These are phyloP conservation scores for Meda fulgida DNA, from an alignment of 2,797 vertebrate species.

Conservation along the genomic window DNA sequence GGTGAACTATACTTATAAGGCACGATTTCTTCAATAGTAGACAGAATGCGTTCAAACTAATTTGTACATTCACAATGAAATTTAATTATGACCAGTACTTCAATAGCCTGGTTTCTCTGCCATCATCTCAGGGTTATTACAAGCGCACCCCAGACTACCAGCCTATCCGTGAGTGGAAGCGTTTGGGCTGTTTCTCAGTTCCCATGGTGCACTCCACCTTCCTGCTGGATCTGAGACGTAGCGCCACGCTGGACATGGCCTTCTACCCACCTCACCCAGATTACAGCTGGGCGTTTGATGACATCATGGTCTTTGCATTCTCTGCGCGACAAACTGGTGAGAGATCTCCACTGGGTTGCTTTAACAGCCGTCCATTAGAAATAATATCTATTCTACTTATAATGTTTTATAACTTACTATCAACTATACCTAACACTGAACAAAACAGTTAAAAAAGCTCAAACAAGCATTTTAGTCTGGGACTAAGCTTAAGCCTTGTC, in stretches of 20 bases:
- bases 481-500: too few species aligned
- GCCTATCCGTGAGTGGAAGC: slow-evolving; percentile 95
- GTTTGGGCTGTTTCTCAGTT: slow-evolving; percentile 88
- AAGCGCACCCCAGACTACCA: slow-evolving; percentile 92
- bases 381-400: neutral
- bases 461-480: too few species aligned
- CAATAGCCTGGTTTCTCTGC: neutral
- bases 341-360: slow-evolving; percentile 33
- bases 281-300: slow-evolving; percentile 97
- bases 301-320: slow-evolving; percentile 99
- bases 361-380: neutral
- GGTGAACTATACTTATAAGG: neutral
- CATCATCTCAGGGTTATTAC: slow-evolving; percentile 88
- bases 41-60: neutral
- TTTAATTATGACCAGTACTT: neutral
- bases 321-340: slow-evolving; percentile 91
- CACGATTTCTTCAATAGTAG: neutral
- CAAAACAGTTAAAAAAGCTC: neutral
- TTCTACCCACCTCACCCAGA: slow-evolving; percentile 93
- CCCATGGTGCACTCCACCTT: slow-evolving; percentile 98
- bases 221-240: slow-evolving; percentile 90
- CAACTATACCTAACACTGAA: too few species aligned
- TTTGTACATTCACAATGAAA: neutral
- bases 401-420: neutral
- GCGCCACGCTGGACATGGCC: slow-evolving; percentile 80